Base-by-base conservation (phyloP, 2,113 vertebrate species). In the Sakesphorus luctuosus region DNA sequence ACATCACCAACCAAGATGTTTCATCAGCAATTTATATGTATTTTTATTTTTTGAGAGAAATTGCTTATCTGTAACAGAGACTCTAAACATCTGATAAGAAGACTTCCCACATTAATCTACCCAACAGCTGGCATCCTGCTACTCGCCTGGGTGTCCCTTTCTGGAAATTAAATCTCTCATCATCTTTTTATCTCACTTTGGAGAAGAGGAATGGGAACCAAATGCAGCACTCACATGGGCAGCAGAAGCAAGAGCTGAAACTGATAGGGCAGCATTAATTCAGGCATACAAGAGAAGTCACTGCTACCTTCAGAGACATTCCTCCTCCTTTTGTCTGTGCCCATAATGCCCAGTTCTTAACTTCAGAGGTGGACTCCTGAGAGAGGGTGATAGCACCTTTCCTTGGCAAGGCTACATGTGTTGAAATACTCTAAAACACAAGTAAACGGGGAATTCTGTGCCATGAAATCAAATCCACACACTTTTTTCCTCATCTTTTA, bases 161-260 rank as follows among this genome's bases (percentile, higher is more conserved):
- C 95, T 93, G 76, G 80, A 97, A 97, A 93, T 71, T 65, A 89
- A 56, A 66, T 84, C 68, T 96, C 73, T 46, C 80, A 78, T 90
- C 93, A 73, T 61, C 44, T 86, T 92, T 89, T 89, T 85, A 90
- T 95, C 94, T 11, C 33, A 31, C 36, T 87, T 71, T 50, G 31
- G 52, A 92, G 50, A 50, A 94, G 38, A 81, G 35, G 35, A 87
- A 61, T 13, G 16, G 62, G 52, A 95, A 58, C n/a, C 25, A 74
- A 93, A 89, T 6, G 17, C 47, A 91, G 47, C 0, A 2, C 52
- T 88, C 58, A 53, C 25, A 20, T 11, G 11, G 91, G 66, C n/a
- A 62, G 44, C 56, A 74, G 40, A 47, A 71, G 53, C 40, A 74
- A n/a, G 53, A 66, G 52, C 87, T 81, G 84, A 91, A 85, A 80